Evolutionary conservation across 2,797 vertebrate species (phyloP).

Genomic region (Echeneis naucrates): DNA sequence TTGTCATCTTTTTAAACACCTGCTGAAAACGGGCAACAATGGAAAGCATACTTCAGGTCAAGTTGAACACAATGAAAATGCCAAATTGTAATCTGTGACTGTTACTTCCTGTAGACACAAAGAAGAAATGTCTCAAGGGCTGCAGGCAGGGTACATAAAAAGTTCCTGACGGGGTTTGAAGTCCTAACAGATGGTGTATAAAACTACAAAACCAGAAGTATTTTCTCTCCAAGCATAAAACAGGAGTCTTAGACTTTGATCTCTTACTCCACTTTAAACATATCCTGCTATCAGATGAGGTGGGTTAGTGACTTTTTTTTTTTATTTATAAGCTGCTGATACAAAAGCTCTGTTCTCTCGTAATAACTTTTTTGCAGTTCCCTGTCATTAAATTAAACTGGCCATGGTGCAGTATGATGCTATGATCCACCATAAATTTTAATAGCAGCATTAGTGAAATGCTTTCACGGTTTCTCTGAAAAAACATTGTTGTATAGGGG

Average conservation of each 20-base stretch:
- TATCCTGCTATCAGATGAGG: conserved; percentile 24
- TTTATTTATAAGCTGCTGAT: conserved; percentile 35
- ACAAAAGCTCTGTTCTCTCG: conserved; percentile 41
- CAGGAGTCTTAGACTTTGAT: conserved; percentile 7
- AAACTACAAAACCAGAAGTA: neutral
- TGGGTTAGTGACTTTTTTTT: conserved; percentile 21
- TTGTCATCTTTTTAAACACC: neutral
- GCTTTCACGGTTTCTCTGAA: conserved; percentile 15
- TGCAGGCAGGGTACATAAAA: neutral
- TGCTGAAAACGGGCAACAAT: neutral
- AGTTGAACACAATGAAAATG: neutral
- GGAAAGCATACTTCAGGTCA: neutral
- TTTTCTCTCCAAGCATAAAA: neutral
- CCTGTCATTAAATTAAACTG: conserved; percentile 54
- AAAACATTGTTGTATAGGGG: conserved; percentile 3
- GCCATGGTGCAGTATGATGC: conserved; percentile 24
- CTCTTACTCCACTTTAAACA: neutral
- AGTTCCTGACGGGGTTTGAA: neutral
- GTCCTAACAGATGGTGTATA: neutral
- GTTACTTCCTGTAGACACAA: neutral
- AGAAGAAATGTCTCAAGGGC: neutral
- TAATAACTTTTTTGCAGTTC: conserved; percentile 36
- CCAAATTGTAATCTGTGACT: neutral
- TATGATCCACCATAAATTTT: conserved; percentile 16
- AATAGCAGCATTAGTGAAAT: conserved; percentile 33